phyloP scores from a whole-genome alignment of 2,113 vertebrate species.

The Chionis minor region DNA sequence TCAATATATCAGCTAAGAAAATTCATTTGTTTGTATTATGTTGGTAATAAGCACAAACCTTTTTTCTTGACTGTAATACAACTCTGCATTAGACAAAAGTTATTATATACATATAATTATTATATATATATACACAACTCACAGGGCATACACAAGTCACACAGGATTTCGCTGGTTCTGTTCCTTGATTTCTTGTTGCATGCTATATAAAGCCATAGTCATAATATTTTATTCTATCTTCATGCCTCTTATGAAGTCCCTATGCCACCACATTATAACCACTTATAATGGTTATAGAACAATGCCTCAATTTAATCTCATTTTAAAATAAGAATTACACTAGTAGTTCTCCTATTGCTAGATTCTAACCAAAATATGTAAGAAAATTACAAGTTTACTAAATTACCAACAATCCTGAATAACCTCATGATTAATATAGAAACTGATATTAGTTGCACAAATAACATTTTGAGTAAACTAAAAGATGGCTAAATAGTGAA shows the following conservation, averaged over 20 bases:
- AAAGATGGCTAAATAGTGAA: not conserved
- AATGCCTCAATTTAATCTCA: not conserved
- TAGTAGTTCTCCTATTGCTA: not conserved
- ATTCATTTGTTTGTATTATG: not conserved
- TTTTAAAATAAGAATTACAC: not conserved
- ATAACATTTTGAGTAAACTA: not conserved
- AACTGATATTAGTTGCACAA: not conserved
- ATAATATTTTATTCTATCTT: not conserved
- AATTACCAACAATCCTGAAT: not conserved
- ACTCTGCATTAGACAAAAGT: not conserved
- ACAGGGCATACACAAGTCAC: not conserved
- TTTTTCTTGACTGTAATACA: not conserved
- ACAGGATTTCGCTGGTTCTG: not conserved
- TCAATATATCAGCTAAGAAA: not conserved
- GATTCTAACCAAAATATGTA: not conserved
- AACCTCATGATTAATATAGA: not conserved
- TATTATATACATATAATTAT: not conserved
- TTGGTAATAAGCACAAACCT: not conserved
- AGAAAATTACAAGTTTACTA: not conserved
- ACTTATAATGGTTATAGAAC: not conserved
- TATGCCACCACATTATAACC: not conserved
- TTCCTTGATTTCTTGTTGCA: not conserved
- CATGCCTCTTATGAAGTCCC: not conserved
- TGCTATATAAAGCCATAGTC: not conserved
- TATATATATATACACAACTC: too few species aligned